phyloP scores from a whole-genome alignment of 1,140 invertebrate genomes.

The Orius insidiosus region DNA sequence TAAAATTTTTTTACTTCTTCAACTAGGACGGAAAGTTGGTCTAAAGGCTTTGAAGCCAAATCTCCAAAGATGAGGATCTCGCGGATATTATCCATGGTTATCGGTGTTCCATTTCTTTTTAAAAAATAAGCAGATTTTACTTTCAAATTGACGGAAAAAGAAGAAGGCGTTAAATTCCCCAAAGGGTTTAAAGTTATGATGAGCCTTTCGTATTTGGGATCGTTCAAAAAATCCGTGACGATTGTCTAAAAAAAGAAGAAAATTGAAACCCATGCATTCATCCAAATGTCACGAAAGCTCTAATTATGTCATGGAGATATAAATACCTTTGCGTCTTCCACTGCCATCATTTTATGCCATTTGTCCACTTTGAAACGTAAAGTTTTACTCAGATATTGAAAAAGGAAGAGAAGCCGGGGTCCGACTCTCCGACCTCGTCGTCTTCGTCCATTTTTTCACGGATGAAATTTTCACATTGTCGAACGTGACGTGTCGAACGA shows the following conservation, averaged over 20 bases:
- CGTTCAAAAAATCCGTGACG: slow-evolving; percentile 42
- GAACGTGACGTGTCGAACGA: too few species aligned
- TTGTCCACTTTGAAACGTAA: slow-evolving; percentile 53
- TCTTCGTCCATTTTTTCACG: slow-evolving; percentile 2
- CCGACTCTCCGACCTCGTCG: slow-evolving; percentile 20
- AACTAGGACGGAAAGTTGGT: slow-evolving; percentile 56
- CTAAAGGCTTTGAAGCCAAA: slow-evolving; percentile 54
- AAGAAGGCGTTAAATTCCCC: slow-evolving; percentile 27
- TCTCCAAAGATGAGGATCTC: slow-evolving; percentile 56
- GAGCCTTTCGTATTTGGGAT: slow-evolving; percentile 31
- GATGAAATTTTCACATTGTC: too few species aligned
- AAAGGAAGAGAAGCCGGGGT: slow-evolving; percentile 33
- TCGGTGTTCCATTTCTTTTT: slow-evolving; percentile 31
- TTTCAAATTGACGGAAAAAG: slow-evolving; percentile 30
- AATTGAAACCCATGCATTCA: too few species aligned
- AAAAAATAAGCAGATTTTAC: slow-evolving; percentile 50
- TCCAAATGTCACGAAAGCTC: neutral
- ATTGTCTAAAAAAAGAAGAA: slow-evolving; percentile 29
- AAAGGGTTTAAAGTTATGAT: slow-evolving; percentile 33
- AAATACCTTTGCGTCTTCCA: slow-evolving; percentile 30
- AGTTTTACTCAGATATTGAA: slow-evolving; percentile 38
- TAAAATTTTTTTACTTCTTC: slow-evolving; percentile 43
- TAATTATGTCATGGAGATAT: neutral
- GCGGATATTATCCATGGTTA: slow-evolving; percentile 39
- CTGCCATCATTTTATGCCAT: slow-evolving; percentile 55